phyloP scores from a whole-genome alignment of 1,140 invertebrate genomes.

The Ylistrum balloti region DNA sequence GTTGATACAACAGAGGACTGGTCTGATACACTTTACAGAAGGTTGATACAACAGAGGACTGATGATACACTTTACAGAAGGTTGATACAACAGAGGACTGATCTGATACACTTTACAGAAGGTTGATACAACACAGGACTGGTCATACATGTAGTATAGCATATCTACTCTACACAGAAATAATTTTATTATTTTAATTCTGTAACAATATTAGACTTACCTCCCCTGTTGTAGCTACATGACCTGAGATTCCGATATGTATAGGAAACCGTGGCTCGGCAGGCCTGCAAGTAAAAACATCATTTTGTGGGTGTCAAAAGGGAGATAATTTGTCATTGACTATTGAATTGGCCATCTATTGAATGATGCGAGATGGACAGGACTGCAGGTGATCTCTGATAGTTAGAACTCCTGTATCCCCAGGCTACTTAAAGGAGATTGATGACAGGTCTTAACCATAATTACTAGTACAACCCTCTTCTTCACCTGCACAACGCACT shows the following conservation, averaged over 20 bases:
- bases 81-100: too few species aligned
- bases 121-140: too few species aligned
- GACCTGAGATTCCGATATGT: conserved; percentile 93
- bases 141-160: too few species aligned
- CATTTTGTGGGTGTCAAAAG: background rate
- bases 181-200: too few species aligned
- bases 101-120: too few species aligned
- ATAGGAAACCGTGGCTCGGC: conserved; percentile 86
- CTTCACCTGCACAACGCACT: background rate
- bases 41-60: too few species aligned
- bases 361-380: too few species aligned
- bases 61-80: too few species aligned
- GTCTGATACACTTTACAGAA: too few species aligned
- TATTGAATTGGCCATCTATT: background rate
- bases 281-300: conserved; percentile 67
- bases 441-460: background rate
- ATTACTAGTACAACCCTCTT: background rate
- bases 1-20: too few species aligned
- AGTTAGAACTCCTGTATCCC: background rate
- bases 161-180: too few species aligned
- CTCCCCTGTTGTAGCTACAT: conserved; percentile 95
- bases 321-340: background rate
- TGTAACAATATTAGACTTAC: conserved; percentile 62
- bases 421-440: background rate
- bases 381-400: background rate